Conservation (phyloP, 2,888 invertebrate species). For the Pseudanteris insignis region DNA sequence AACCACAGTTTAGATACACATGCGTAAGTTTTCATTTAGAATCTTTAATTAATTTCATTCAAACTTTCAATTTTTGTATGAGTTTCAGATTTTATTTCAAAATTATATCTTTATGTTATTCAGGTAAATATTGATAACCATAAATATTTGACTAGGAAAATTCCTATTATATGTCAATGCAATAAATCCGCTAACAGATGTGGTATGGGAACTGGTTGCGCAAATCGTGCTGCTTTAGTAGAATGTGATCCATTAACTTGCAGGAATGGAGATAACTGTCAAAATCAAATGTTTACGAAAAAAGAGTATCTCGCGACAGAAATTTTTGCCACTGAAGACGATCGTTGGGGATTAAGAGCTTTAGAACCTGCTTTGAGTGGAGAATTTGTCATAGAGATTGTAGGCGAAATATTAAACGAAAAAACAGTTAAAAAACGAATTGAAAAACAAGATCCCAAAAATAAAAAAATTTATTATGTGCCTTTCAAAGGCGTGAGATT, state of each 20-base stretch:
- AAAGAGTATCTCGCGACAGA: constrained; percentile 5
- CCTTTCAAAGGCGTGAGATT: not conserved
- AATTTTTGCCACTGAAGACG: constrained; percentile 9
- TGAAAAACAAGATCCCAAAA: not conserved
- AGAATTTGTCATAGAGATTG: constrained; percentile 24
- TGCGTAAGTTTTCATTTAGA: too few species aligned
- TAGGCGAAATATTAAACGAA: constrained; percentile 14
- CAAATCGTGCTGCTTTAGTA: not conserved
- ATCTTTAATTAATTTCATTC: too few species aligned
- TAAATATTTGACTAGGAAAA: not conserved
- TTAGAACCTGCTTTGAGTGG: constrained; percentile 13
- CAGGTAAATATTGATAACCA: not conserved
- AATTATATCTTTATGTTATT: too few species aligned
- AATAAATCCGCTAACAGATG: constrained; percentile 5
- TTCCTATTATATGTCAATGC: constrained; percentile 8
- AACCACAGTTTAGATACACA: too few species aligned
- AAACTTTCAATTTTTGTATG: not conserved
- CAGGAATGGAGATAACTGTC: constrained; percentile 9
- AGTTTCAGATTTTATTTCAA: too few species aligned
- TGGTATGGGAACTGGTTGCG: constrained; percentile 3
- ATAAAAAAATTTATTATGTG: constrained; percentile 17
- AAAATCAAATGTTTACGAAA: constrained; percentile 18
- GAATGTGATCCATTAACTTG: constrained; percentile 18
- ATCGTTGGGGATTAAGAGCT: constrained; percentile 19
- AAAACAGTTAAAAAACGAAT: constrained; percentile 6